Conservation (phyloP, 2,888 invertebrate species). For the Athalia rosae region DNA sequence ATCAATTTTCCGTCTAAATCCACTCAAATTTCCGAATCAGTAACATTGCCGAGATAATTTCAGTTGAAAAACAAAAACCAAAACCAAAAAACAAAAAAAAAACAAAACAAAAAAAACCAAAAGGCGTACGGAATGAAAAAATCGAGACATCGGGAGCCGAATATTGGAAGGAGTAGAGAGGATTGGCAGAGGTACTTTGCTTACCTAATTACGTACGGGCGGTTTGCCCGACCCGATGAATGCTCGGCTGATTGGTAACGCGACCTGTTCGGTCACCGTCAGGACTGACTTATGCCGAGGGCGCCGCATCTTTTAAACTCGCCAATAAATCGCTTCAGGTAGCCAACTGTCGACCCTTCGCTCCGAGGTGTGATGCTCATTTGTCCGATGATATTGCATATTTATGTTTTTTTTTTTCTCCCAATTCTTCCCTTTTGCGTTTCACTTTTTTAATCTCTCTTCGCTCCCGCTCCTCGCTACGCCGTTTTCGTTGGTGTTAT, state of each 20-base stretch:
- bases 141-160: neutral
- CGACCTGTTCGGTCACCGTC: slow-evolving; percentile 66
- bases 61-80: no score
- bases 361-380: slow-evolving; percentile 67
- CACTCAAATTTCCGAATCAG: neutral
- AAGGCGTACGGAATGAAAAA: neutral
- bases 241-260: slow-evolving; percentile 50
- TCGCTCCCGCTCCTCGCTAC: slow-evolving; percentile 46
- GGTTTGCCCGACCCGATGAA: slow-evolving; percentile 24
- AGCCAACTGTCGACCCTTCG: slow-evolving; percentile 44
- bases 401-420: slow-evolving; percentile 51
- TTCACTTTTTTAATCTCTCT: neutral
- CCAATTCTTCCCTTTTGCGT: slow-evolving; percentile 45
- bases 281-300: slow-evolving; percentile 68
- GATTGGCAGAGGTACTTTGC: slow-evolving; percentile 36
- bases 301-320: slow-evolving; percentile 67
- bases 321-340: slow-evolving; percentile 55
- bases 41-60: no score
- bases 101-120: no score
- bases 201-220: slow-evolving; percentile 40
- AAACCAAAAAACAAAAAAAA: no score
- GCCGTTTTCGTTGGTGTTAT: slow-evolving; percentile 28
- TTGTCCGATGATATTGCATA: slow-evolving; percentile 68
- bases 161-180: neutral
- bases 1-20: neutral